These are phyloP conservation scores for Ara ararauna DNA, from an alignment of 2,797 vertebrate genomes.

Conservation along the genomic window DNA sequence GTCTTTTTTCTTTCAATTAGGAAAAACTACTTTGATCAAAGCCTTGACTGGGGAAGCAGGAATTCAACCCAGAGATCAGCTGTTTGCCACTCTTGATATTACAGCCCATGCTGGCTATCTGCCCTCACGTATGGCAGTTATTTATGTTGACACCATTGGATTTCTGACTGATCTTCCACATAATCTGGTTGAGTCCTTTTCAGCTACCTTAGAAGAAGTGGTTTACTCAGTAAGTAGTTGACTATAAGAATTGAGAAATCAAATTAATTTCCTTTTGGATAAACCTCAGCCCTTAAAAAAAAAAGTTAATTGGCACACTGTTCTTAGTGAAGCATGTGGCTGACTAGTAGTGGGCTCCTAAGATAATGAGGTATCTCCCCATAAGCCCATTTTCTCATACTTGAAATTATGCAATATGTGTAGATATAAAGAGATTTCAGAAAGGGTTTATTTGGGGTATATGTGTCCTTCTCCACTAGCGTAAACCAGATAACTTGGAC, in stretches of 20 bases:
- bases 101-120: constrained; percentile 88
- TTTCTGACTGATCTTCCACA: constrained; percentile 95
- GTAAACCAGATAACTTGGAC: neutral
- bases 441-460: neutral
- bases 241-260: neutral
- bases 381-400: neutral
- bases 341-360: neutral
- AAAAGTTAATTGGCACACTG: neutral
- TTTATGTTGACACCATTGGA: constrained; percentile 94
- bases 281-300: neutral
- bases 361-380: neutral
- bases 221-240: constrained; percentile 82
- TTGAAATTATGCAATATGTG: neutral
- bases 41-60: constrained; percentile 86
- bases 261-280: neutral
- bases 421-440: neutral
- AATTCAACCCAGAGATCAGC: constrained; percentile 87
- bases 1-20: constrained; percentile 71
- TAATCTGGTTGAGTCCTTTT: constrained; percentile 91
- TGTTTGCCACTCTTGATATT: constrained; percentile 93
- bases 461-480: neutral
- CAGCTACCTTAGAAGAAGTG: constrained; percentile 92
- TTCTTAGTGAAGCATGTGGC: neutral
- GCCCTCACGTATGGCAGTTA: constrained; percentile 84
- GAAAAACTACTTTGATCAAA: constrained; percentile 94